Base-by-base conservation (phyloP, 2,888 invertebrate genomes). In the Stenoptilia bipunctidactyla region DNA sequence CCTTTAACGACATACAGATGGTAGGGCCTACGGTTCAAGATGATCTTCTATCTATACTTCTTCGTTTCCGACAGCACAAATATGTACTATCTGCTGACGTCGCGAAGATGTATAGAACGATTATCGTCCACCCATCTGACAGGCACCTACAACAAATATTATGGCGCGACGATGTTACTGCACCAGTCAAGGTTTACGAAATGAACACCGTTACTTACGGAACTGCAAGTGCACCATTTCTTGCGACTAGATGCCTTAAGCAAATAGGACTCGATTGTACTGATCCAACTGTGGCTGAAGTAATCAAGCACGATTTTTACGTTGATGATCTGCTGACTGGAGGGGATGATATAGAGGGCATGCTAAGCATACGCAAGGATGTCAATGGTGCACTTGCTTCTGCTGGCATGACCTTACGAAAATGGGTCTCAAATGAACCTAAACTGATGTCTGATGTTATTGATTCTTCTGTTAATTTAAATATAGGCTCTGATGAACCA, bases 131-230 rank as follows among this genome's bases (percentile, higher is more conserved):
- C 38, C 43, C 44, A 15, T 30, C 36, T 6, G 43, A 52, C n/a
- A 13, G 48, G 15, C 40, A 46, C 12, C 20, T 50, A 5, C 47
- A 48, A 34, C 43, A 42, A 12, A 46, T 52, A 2, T 1, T 50
- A 1, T 54, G 55, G 55, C 51, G 53, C 38, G 38, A 47, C 27
- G 15, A 50, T 34, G 15, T 45, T 0, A 34, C 34, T 0, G 27
- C 40, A 2, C 42, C 45, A 0, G 4, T 54, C 6, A 40, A 49
- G 12, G 8, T 15, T 1, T 49, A 40, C 40, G 13, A 42, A 12
- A 34, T 55, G n/a, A 53, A 55, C 37, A 51, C 51, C 2, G 51
- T 53, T 0, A 54, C 50, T 1, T 53, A 52, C 27, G 54, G 51
- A n/a, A 52, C 51, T 1, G 48, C 53, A 1, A 50, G 51, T 37